These are phyloP conservation scores for Meriones unguiculatus DNA, from an alignment of 2,113 vertebrate genomes.

Conservation along the genomic window DNA sequence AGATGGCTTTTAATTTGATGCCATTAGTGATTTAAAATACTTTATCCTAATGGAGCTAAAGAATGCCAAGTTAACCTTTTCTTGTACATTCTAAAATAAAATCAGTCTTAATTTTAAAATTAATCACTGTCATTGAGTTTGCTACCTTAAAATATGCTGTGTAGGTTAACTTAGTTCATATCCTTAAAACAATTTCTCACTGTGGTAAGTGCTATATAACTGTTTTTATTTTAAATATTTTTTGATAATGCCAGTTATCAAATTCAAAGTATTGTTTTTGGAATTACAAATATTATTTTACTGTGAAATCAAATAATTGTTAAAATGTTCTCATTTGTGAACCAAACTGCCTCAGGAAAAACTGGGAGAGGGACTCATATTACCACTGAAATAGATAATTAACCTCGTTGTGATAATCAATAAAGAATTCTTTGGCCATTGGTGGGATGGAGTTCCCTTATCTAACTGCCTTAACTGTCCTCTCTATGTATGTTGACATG, in stretches of 20 bases:
- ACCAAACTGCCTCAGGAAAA: background rate
- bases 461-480: background rate
- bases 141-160: conserved; percentile 5
- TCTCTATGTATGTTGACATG: background rate
- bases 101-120: background rate
- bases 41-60: conserved; percentile 66
- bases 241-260: conserved; percentile 15
- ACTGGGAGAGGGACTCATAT: background rate
- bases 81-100: conserved; percentile 65
- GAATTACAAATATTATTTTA: background rate
- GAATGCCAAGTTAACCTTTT: conserved; percentile 62
- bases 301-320: conserved; percentile 10
- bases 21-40: conserved; percentile 61
- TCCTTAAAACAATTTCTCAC: background rate
- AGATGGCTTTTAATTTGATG: conserved; percentile 72
- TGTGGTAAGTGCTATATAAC: background rate
- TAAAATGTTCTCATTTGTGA: background rate
- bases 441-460: background rate
- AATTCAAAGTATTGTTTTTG: background rate
- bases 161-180: conserved; percentile 49
- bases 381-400: background rate
- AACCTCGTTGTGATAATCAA: background rate
- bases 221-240: conserved; percentile 3
- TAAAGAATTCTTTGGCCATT: background rate
- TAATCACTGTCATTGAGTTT: conserved; percentile 48